Conservation (phyloP, 2,797 vertebrate species). For the Aldrovandia affinis region DNA sequence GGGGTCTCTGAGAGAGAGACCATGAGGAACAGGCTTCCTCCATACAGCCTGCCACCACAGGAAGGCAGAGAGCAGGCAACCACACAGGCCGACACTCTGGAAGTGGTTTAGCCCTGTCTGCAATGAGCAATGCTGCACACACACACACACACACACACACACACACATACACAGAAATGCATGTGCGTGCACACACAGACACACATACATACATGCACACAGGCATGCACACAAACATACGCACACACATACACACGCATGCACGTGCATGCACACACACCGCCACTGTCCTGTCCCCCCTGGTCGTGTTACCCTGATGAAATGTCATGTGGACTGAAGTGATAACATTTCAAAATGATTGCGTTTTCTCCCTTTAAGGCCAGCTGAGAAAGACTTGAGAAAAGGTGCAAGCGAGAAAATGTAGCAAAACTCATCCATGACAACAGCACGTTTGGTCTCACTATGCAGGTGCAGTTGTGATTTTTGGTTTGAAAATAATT, state of each 20-base stretch:
- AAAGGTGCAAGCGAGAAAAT: not conserved
- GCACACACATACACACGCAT: constrained; percentile 6
- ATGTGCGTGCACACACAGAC: constrained; percentile 37
- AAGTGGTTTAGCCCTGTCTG: constrained; percentile 61
- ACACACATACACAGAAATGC: not conserved
- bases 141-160: constrained; percentile 45
- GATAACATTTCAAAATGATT: constrained; percentile 16
- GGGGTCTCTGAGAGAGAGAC: constrained; percentile 26
- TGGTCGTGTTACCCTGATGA: not conserved
- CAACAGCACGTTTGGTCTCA: not conserved
- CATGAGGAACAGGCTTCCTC: not conserved
- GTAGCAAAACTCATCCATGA: not conserved
- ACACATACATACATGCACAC: constrained; percentile 42
- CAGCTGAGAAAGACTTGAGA: not conserved
- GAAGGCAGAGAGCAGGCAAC: constrained; percentile 52
- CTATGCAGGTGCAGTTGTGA: not conserved
- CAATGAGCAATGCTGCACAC: constrained; percentile 60
- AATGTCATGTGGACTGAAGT: constrained; percentile 20
- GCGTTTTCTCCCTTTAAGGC: not conserved
- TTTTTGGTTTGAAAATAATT: not conserved
- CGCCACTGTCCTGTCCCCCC: not conserved
- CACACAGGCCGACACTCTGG: constrained; percentile 59
- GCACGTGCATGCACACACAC: constrained; percentile 25
- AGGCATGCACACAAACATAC: no score
- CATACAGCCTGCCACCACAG: not conserved